These are phyloP conservation scores for Strigops habroptila DNA, from an alignment of 2,113 vertebrate species.

Conservation along the genomic window DNA sequence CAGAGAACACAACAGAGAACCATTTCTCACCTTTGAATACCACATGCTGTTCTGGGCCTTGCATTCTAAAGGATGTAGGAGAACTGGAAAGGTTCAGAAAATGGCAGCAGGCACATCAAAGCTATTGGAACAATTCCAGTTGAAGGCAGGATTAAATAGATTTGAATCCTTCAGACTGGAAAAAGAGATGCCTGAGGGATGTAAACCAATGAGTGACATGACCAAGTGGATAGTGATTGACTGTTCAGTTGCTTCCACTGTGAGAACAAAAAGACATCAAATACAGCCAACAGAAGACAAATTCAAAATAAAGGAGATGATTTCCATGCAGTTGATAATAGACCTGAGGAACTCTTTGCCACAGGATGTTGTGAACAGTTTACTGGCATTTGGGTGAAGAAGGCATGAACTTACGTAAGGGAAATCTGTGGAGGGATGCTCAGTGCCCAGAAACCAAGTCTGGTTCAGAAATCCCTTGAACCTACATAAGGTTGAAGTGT, in stretches of 20 bases:
- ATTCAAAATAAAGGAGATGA: not conserved
- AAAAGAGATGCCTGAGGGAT: not conserved
- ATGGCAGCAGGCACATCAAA: not conserved
- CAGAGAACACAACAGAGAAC: not conserved
- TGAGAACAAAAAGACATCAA: not conserved
- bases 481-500: not conserved
- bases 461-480: not conserved
- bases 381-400: not conserved
- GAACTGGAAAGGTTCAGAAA: not conserved
- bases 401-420: accelerated
- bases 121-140: not conserved
- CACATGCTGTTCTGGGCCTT: not conserved
- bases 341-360: not conserved
- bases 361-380: not conserved
- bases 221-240: not conserved
- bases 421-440: not conserved
- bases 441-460: not conserved
- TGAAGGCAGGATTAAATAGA: slow-evolving; percentile 8
- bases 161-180: not conserved
- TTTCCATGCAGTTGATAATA: not conserved
- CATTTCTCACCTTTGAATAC: not conserved
- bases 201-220: not conserved
- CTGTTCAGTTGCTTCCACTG: not conserved
- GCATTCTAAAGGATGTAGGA: not conserved
- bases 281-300: not conserved